Base-by-base conservation (phyloP, 2,797 vertebrate genomes). In the Sebastes vulpes region DNA sequence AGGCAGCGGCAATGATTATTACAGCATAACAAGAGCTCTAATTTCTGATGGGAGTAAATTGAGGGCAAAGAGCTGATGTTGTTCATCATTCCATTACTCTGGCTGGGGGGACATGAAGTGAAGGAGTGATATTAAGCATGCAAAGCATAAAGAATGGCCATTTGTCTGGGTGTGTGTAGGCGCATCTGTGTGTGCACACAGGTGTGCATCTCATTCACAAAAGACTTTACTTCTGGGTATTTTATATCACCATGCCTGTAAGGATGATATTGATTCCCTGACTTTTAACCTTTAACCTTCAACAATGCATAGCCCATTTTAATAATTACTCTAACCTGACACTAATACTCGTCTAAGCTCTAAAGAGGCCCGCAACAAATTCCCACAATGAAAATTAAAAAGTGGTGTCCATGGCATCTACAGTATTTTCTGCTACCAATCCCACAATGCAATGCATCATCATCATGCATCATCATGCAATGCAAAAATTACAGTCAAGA, bases 41-140 rank as follows among this genome's bases (percentile, higher is more conserved):
- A 93, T 91, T 93, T 94, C 77, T 90, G 85, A 94, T 84, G 81
- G 85, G 87, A 91, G 91, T 90, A 86, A 91, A 91, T 81, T 72
- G 85, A 87, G 88, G 84, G 83, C 82, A 86, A 71, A 85, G 81
- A 84, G 75, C 72, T 67, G 75, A 16, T 74, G 89, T 67, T 87
- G 83, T 91, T 94, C 89, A 91, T 93, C 87, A 87, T 89, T 67
- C 70, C 73, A 86, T 91, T 81, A 81, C 79, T 81, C 31, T 23
- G 75, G 69, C 48, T 65, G 77, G 20, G 1, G 75, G 68, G 48
- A 57, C 61, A 31, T 23, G 25, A 59, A 74, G 42, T 21, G 65
- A 69, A 59, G 59, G 14, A 56, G 32, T 54, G 56, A 85, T 83
- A 79, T 87, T 80, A 70, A 81, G 73, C 63, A 35, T 59, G 65